These are phyloP conservation scores for Neria commutata DNA, from an alignment of 2,888 invertebrate species.

Conservation along the genomic window DNA sequence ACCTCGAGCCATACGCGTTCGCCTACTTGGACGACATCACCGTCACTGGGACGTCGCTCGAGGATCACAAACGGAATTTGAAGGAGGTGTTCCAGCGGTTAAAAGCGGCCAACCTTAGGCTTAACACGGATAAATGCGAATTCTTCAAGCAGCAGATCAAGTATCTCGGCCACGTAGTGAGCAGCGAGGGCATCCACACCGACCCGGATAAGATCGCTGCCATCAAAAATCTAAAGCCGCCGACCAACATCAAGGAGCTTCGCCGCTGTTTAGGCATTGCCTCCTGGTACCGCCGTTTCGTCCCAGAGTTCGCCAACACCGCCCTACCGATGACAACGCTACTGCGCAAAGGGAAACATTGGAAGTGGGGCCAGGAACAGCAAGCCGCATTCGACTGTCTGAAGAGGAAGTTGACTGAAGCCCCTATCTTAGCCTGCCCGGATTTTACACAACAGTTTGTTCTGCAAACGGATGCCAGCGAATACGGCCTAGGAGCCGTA, in stretches of 20 bases:
- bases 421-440: not conserved
- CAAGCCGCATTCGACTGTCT: not conserved
- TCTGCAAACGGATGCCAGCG: too few relatives aligned
- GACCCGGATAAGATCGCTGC: too few relatives aligned
- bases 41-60: not conserved
- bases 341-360: not conserved
- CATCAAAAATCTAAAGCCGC: too few relatives aligned
- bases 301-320: not conserved
- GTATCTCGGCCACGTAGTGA: not conserved
- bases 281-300: too few relatives aligned
- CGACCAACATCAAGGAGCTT: too few relatives aligned
- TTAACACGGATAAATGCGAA: not conserved
- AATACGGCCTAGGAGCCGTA: too few relatives aligned
- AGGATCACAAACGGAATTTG: not conserved
- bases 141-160: not conserved
- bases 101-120: not conserved
- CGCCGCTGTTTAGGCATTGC: too few relatives aligned
- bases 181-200: too few relatives aligned
- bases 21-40: constrained; percentile 1
- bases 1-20: not conserved
- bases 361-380: not conserved
- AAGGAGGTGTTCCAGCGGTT: not conserved
- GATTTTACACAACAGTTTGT: too few relatives aligned
- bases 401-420: not conserved
- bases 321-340: not conserved